phyloP scores from a whole-genome alignment of 35 echinoderm and acorn worm genomes.

The Apostichopus parvimensis region DNA sequence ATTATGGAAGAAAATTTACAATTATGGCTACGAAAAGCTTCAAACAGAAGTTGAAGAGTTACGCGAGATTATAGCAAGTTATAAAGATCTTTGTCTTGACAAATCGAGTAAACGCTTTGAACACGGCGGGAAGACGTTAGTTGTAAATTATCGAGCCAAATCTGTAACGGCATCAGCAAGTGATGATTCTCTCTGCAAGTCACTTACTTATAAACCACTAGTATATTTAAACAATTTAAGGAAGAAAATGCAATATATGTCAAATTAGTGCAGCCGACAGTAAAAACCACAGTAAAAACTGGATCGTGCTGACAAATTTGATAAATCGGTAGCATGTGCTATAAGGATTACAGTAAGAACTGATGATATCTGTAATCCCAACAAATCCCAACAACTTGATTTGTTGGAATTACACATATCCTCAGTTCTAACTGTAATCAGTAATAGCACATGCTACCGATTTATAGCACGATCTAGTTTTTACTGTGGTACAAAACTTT shows the following conservation, averaged over 20 bases:
- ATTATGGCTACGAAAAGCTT: slow-evolving; percentile 50
- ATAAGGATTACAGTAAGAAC: no score
- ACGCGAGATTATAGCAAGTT: not conserved
- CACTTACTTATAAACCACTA: slow-evolving; percentile 7
- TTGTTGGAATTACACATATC: no score
- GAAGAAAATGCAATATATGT: slow-evolving; percentile 21
- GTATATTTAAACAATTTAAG: slow-evolving; percentile 21
- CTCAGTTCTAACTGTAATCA: no score
- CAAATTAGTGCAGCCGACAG: no score
- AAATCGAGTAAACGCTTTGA: not conserved
- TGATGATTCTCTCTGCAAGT: not conserved
- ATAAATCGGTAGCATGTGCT: no score
- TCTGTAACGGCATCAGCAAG: not conserved
- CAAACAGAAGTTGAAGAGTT: slow-evolving; percentile 11
- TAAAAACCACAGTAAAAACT: no score
- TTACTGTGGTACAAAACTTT: no score
- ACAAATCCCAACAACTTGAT: no score
- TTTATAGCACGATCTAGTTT: no score
- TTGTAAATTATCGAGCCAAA: not conserved
- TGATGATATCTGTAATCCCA: no score
- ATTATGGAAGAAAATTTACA: slow-evolving; percentile 62
- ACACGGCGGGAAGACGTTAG: slow-evolving; percentile 11
- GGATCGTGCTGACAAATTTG: no score
- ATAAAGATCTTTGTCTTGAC: slow-evolving; percentile 22
- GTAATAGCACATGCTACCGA: no score